These are phyloP conservation scores for Neoaliturus tenellus DNA, from an alignment of 2,888 invertebrate genomes.

Conservation along the genomic window DNA sequence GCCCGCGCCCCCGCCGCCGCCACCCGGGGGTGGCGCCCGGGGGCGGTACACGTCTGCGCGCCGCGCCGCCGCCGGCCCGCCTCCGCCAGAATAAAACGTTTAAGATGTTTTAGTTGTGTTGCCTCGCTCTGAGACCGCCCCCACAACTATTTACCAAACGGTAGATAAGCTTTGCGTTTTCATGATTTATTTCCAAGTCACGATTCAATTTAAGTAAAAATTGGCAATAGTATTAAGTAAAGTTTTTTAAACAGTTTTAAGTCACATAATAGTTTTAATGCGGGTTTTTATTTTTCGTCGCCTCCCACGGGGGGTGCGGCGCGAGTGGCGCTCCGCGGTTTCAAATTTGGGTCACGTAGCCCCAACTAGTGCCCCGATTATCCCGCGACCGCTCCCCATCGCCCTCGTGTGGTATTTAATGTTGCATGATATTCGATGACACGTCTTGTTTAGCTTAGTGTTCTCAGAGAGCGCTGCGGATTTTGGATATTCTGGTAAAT, in stretches of 20 bases:
- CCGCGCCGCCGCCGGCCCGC: conserved; percentile 28
- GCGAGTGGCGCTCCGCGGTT: not conserved
- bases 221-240: too few species aligned
- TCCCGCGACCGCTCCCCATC: not conserved
- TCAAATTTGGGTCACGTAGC: conserved; percentile 46
- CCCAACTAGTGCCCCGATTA: conserved; percentile 47
- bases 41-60: conserved; percentile 57
- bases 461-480: too few species aligned
- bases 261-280: not conserved
- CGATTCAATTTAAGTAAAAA: too few species aligned
- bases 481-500: too few species aligned
- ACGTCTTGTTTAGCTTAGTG: not conserved
- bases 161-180: not conserved
- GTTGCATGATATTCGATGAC: conserved; percentile 8
- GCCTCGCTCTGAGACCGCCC: conserved; percentile 10
- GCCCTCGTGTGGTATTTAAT: not conserved
- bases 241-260: too few species aligned
- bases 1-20: conserved; percentile 36
- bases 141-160: conserved; percentile 35
- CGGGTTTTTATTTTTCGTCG: not conserved
- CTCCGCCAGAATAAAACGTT: conserved; percentile 58
- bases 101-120: conserved; percentile 58
- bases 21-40: conserved; percentile 24
- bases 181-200: too few species aligned
- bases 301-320: not conserved